Conservation (phyloP, 2,888 invertebrate genomes). For the Caenorhabditis zanzibari region DNA sequence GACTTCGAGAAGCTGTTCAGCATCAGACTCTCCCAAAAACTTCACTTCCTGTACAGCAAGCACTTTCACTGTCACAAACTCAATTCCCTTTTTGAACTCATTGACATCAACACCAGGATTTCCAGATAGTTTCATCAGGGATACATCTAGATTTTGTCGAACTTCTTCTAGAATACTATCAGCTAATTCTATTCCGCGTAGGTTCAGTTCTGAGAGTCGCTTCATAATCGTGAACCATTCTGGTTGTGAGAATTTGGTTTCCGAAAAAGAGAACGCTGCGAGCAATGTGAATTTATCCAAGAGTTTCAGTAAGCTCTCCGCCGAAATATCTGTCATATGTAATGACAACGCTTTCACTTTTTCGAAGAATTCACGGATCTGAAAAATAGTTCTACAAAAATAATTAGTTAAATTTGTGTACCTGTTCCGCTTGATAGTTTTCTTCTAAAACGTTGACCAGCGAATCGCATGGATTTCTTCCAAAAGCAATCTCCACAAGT, state of each 20-base stretch:
- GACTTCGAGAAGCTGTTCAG: conserved; percentile 64
- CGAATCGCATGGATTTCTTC: conserved; percentile 64
- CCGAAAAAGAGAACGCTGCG: conserved; percentile 61
- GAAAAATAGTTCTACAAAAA: conserved; percentile 1
- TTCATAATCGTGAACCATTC: conserved; percentile 56
- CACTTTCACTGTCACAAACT: conserved; percentile 68
- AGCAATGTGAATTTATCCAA: conserved; percentile 54
- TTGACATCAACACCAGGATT: conserved; percentile 63
- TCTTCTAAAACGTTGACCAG: conserved; percentile 58
- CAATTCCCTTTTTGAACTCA: conserved; percentile 53
- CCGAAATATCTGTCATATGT: conserved; percentile 44
- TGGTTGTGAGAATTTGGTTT: conserved; percentile 39
- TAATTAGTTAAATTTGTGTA: neutral
- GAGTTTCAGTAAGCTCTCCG: conserved; percentile 40
- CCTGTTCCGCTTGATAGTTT: conserved; percentile 43
- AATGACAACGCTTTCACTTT: conserved; percentile 50
- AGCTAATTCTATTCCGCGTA: conserved; percentile 65
- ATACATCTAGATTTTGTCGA: conserved; percentile 49
- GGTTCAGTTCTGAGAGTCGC: conserved; percentile 47
- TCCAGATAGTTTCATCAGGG: conserved; percentile 62
- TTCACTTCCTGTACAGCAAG: conserved; percentile 66
- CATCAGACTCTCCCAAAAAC: conserved; percentile 64
- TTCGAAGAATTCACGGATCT: conserved; percentile 50
- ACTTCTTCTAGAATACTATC: conserved; percentile 51
- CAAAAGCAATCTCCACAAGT: conserved; percentile 64